phyloP scores from a whole-genome alignment of 2,888 invertebrate species.

The Hemithea aestivaria region DNA sequence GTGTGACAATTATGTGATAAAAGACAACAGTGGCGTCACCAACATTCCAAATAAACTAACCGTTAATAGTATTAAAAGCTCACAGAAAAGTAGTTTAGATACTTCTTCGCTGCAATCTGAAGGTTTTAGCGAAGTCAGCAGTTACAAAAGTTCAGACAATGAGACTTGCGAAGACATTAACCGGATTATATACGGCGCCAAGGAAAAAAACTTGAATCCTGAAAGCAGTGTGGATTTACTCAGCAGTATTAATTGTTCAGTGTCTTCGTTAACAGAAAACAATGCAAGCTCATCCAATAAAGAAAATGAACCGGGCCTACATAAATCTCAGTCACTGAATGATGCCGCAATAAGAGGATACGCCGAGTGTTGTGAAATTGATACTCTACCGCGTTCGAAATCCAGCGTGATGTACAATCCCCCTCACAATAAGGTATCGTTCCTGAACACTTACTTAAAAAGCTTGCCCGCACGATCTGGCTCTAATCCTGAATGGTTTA shows the following conservation, averaged over 20 bases:
- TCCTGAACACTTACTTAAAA: conserved; percentile 74
- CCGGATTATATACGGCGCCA: conserved; percentile 34
- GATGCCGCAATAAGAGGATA: conserved; percentile 44
- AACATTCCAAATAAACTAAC: conserved; percentile 71
- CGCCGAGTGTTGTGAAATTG: conserved; percentile 32
- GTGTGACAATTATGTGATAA: conserved; percentile 23
- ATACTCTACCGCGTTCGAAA: conserved; percentile 56
- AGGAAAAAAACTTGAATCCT: conserved; percentile 26
- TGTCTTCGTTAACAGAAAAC: conserved; percentile 43
- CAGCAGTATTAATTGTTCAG: conserved; percentile 36
- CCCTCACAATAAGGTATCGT: conserved; percentile 70
- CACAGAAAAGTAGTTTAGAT: conserved; percentile 56
- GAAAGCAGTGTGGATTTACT: conserved; percentile 32
- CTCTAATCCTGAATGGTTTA: conserved; percentile 68
- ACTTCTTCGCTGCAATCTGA: conserved; percentile 61
- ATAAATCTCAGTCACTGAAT: conserved; percentile 68
- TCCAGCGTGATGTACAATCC: conserved; percentile 59
- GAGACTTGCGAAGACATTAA: conserved; percentile 57
- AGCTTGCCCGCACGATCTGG: conserved; percentile 65
- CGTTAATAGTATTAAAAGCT: conserved; percentile 51
- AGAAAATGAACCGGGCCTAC: conserved; percentile 48
- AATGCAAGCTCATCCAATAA: conserved; percentile 39
- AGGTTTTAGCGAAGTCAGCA: conserved; percentile 66
- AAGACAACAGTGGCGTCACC: conserved; percentile 47
- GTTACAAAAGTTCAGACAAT: conserved; percentile 75